These are phyloP conservation scores for Eledona agricola DNA, from an alignment of 2,888 invertebrate species.

Conservation along the genomic window DNA sequence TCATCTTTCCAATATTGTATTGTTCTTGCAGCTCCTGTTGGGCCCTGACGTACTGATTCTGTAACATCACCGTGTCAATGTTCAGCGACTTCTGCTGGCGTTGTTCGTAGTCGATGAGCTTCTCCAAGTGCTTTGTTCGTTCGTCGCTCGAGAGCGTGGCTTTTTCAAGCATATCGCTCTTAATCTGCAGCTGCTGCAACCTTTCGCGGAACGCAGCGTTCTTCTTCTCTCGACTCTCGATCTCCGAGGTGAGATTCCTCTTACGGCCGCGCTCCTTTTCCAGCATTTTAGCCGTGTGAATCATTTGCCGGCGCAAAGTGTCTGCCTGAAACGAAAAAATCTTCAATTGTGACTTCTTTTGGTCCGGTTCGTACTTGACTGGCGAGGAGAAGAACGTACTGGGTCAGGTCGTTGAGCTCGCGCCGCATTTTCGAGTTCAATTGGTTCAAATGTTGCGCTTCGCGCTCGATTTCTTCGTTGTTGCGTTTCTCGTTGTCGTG, in stretches of 20 bases:
- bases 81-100: slow-evolving; percentile 63
- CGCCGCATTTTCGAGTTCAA: slow-evolving; percentile 60
- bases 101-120: slow-evolving; percentile 69
- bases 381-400: slow-evolving; percentile 57
- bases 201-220: slow-evolving; percentile 45
- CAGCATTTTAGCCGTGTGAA: slow-evolving; percentile 59
- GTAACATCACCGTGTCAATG: slow-evolving; percentile 63
- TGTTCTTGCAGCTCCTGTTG: slow-evolving; percentile 63
- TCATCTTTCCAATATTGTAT: slow-evolving; percentile 64
- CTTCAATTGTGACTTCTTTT: no score
- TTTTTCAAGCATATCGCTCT: slow-evolving; percentile 64
- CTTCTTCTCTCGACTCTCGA: slow-evolving; percentile 43
- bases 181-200: slow-evolving; percentile 61
- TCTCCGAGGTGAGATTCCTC: slow-evolving; percentile 48
- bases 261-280: slow-evolving; percentile 53
- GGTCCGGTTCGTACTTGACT: slow-evolving; percentile 57
- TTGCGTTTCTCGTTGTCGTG: slow-evolving; percentile 68
- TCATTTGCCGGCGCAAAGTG: slow-evolving; percentile 64
- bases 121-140: slow-evolving; percentile 68
- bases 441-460: slow-evolving; percentile 60
- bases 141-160: slow-evolving; percentile 68
- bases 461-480: slow-evolving; percentile 65
- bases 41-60: slow-evolving; percentile 64
- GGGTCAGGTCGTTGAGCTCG: slow-evolving; percentile 53
- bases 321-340: slow-evolving; percentile 61